Conservation (phyloP, 2,113 vertebrate genomes). For the Sebastes fasciatus region DNA sequence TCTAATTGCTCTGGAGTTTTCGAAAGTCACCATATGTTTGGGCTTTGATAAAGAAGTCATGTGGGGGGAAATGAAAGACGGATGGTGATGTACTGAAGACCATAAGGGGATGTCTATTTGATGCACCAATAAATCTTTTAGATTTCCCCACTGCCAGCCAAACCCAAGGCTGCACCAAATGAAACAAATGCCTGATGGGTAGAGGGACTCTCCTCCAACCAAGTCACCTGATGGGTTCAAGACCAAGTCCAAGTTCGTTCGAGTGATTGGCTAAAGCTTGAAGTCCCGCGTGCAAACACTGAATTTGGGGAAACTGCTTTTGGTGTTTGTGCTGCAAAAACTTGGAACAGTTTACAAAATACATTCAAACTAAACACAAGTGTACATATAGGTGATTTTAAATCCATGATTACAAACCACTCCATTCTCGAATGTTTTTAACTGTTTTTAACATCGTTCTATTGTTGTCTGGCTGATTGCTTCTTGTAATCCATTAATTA, state of each 20-base stretch:
- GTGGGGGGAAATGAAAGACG: conserved; percentile 15
- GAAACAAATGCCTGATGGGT: not conserved
- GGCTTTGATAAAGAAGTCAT: conserved; percentile 1
- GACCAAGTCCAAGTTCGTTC: not conserved
- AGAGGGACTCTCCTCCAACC: not conserved
- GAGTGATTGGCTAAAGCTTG: no score
- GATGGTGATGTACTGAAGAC: conserved; percentile 1
- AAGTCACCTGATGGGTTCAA: not conserved
- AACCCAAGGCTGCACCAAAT: conserved; percentile 18
- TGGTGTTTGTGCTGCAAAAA: no score
- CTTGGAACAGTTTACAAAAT: no score
- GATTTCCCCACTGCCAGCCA: not conserved
- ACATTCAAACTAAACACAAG: no score
- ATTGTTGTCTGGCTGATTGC: no score
- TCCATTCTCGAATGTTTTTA: no score
- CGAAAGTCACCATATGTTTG: conserved; percentile 26
- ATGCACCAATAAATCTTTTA: conserved; percentile 28
- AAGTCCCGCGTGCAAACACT: no score
- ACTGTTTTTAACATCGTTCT: no score
- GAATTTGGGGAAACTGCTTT: no score
- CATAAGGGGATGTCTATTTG: conserved; percentile 11
- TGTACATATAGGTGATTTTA: no score
- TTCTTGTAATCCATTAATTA: no score
- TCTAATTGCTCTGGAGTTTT: conserved; percentile 30
- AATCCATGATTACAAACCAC: no score